Conservation (phyloP, 2,888 invertebrate genomes). For the Tiliacea citrago region DNA sequence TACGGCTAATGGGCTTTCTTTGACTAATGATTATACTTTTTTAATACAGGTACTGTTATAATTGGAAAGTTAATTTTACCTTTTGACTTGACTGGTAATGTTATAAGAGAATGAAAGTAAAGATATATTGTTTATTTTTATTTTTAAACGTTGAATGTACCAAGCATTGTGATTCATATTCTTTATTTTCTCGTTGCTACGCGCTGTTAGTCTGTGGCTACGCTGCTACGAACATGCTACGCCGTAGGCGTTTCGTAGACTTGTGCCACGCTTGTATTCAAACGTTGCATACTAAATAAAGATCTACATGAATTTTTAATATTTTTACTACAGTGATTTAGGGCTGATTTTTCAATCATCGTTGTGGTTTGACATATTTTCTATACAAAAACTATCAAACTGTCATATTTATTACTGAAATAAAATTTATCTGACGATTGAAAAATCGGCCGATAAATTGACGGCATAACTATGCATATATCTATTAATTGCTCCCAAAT, state of each 20-base stretch:
- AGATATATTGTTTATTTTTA: slow-evolving; percentile 22
- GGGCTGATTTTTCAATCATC: too few relatives aligned
- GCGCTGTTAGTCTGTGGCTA: neutral
- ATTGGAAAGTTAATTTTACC: slow-evolving; percentile 57
- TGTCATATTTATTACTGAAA: too few relatives aligned
- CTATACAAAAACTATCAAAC: too few relatives aligned
- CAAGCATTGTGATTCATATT: neutral
- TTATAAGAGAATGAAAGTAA: neutral
- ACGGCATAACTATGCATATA: too few relatives aligned
- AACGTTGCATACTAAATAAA: neutral
- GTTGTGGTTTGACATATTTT: too few relatives aligned
- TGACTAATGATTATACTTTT: slow-evolving; percentile 78
- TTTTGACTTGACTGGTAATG: slow-evolving; percentile 42
- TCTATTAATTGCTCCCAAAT: too few relatives aligned
- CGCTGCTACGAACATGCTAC: slow-evolving; percentile 54
- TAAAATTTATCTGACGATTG: too few relatives aligned
- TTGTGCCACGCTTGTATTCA: slow-evolving; percentile 28
- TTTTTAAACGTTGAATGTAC: neutral
- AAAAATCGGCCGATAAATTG: too few relatives aligned
- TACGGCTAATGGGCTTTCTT: slow-evolving; percentile 76
- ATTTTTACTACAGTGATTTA: neutral
- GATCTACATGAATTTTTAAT: neutral
- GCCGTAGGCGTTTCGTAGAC: slow-evolving; percentile 61
- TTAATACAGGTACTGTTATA: slow-evolving; percentile 53
- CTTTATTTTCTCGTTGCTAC: neutral